phyloP scores from a whole-genome alignment of 2,888 invertebrate genomes.

The Brachycybe producta region DNA sequence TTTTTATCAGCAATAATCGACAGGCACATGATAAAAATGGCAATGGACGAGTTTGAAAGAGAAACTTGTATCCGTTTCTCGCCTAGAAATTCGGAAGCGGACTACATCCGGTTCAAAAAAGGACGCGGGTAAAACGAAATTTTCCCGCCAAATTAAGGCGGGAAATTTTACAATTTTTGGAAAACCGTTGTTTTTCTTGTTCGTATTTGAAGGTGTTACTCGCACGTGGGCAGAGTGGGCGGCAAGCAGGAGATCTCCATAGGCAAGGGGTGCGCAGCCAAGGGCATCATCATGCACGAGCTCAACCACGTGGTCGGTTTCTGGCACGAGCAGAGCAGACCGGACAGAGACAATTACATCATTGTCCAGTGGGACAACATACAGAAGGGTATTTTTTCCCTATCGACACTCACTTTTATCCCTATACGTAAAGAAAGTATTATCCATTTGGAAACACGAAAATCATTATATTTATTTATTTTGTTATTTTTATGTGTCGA shows the following conservation, averaged over 20 bases:
- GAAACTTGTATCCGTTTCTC: slow-evolving; percentile 31
- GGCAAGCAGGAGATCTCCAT: neutral
- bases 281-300: slow-evolving; percentile 38
- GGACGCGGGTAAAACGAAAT: slow-evolving; percentile 27
- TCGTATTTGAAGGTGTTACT: slow-evolving; percentile 1
- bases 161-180: too few species aligned
- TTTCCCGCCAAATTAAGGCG: too few species aligned
- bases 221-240: neutral
- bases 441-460: too few species aligned
- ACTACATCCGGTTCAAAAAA: slow-evolving; percentile 29
- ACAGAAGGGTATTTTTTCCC: slow-evolving; percentile 25
- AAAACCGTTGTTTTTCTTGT: neutral
- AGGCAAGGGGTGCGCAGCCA: slow-evolving; percentile 24
- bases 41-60: slow-evolving; percentile 36
- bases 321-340: slow-evolving; percentile 39
- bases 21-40: slow-evolving; percentile 35
- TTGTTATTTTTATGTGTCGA: too few species aligned
- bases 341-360: slow-evolving; percentile 37
- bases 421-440: too few species aligned
- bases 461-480: too few species aligned
- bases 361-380: slow-evolving; percentile 35
- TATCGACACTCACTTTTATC: neutral
- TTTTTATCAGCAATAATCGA: too few species aligned
- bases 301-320: slow-evolving; percentile 39
- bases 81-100: slow-evolving; percentile 27